Conservation (phyloP, 1,140 invertebrate genomes). For the Carcinoscorpius rotundicauda region DNA sequence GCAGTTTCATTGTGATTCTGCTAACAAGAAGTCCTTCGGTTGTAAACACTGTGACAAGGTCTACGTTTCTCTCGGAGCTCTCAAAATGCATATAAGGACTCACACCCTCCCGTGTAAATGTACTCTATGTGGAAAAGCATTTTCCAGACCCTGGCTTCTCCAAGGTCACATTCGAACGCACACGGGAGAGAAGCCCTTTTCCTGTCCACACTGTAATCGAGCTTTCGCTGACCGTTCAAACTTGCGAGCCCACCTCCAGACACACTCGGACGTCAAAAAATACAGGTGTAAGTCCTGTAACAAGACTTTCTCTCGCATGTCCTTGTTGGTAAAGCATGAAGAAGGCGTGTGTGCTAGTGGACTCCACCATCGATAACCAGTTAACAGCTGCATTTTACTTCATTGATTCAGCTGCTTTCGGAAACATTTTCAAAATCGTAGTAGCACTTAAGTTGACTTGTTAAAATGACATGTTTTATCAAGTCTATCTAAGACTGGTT, state of each 20-base stretch:
- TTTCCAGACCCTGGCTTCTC: constrained; percentile 89
- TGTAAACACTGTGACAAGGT: constrained; percentile 95
- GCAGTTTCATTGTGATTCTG: constrained; percentile 80
- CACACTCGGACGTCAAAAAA: constrained; percentile 95
- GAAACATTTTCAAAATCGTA: too few relatives aligned
- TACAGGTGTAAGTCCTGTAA: constrained; percentile 84
- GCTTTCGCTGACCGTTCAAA: constrained; percentile 96
- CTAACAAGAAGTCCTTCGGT: constrained; percentile 79
- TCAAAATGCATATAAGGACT: constrained; percentile 98
- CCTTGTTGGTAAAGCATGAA: constrained; percentile 80
- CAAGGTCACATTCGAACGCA: constrained; percentile 87
- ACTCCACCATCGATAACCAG: too few relatives aligned
- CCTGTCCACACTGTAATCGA: constrained; percentile 83
- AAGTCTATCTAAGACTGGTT: too few relatives aligned
- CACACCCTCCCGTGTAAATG: constrained; percentile 97
- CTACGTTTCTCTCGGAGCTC: constrained; percentile 84
- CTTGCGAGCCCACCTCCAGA: constrained; percentile 88
- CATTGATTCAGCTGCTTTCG: too few relatives aligned
- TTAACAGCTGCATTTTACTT: too few relatives aligned
- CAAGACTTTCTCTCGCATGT: constrained; percentile 98
- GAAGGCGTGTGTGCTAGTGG: constrained; percentile 59
- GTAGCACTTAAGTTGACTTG: too few relatives aligned
- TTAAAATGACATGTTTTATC: too few relatives aligned
- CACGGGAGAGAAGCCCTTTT: constrained; percentile 94
- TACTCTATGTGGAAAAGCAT: constrained; percentile 89